Evolutionary conservation across 2,113 vertebrate genomes (phyloP).

Genomic region (Malurus cyaneus): DNA sequence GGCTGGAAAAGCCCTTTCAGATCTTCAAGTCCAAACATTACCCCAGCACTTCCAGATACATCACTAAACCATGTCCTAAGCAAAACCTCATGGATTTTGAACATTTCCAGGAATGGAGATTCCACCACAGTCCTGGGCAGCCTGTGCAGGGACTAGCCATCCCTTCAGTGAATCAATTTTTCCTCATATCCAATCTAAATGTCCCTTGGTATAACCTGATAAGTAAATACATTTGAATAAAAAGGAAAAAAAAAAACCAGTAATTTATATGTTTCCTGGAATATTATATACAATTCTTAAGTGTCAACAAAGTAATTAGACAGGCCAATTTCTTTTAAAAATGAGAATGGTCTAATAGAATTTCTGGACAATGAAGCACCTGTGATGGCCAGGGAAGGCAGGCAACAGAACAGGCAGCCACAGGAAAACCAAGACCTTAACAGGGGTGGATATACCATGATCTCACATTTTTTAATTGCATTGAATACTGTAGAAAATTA

Average conservation of each 20-base stretch:
- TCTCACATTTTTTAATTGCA: not conserved
- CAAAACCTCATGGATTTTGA: not conserved
- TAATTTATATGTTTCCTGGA: not conserved
- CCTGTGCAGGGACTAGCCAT: not conserved
- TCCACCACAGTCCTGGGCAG: not conserved
- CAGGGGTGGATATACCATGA: not conserved
- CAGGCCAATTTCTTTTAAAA: not conserved
- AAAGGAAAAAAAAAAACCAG: not conserved
- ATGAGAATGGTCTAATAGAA: not conserved
- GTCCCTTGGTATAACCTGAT: not conserved
- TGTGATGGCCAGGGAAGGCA: not conserved
- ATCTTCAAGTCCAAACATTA: not conserved
- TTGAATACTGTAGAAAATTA: not conserved
- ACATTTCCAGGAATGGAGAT: not conserved
- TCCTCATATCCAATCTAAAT: not conserved
- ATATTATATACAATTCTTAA: not conserved
- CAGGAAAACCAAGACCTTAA: not conserved
- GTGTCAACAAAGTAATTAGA: not conserved
- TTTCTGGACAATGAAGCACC: not conserved
- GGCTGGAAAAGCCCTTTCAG: not conserved
- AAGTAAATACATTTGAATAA: not conserved
- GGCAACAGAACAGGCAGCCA: not conserved
- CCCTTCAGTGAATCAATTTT: not conserved
- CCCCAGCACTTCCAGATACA: not conserved
- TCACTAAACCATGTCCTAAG: no score